These are phyloP conservation scores for Drosophila tristis DNA, from an alignment of 1,140 invertebrate genomes.

Conservation along the genomic window DNA sequence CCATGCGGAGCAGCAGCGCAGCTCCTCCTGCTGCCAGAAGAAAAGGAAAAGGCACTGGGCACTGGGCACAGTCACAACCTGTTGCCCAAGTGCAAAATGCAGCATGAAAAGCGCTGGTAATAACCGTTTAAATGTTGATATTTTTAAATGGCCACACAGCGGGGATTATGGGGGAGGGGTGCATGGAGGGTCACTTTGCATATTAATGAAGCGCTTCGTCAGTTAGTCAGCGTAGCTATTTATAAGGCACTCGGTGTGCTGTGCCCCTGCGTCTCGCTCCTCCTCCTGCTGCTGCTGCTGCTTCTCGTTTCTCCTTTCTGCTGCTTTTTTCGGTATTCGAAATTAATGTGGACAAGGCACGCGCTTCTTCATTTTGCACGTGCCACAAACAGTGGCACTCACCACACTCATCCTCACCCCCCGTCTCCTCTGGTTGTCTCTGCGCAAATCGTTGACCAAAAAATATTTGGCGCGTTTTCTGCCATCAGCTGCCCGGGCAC, in stretches of 20 bases:
- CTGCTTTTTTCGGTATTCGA: neutral
- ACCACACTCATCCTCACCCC: constrained; percentile 5
- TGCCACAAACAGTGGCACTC: constrained; percentile 29
- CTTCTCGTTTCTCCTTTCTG: neutral
- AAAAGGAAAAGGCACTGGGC: constrained; percentile 11
- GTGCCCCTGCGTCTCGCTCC: neutral
- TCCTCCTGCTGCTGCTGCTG: neutral
- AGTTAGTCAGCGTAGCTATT: constrained; percentile 58
- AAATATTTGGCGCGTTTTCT: constrained; percentile 47
- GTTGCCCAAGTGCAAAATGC: constrained; percentile 65
- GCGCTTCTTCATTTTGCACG: constrained; percentile 53
- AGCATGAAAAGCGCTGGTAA: constrained; percentile 74
- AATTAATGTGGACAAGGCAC: constrained; percentile 66
- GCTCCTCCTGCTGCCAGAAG: constrained; percentile 9
- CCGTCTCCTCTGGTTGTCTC: neutral
- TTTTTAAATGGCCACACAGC: constrained; percentile 43
- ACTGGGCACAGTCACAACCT: constrained; percentile 48
- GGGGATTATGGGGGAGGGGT: constrained; percentile 3
- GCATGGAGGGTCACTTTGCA: constrained; percentile 62
- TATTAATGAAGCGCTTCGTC: constrained; percentile 71
- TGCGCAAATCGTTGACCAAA: constrained; percentile 49
- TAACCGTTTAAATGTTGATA: constrained; percentile 78
- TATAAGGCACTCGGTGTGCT: constrained; percentile 31
- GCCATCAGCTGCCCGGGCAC: constrained; percentile 29
- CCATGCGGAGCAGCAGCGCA: too few species aligned